Percentiles rank a stretch among this genome's conserved stretches.
These are phyloP conservation scores for Pristis pectinata DNA, from an alignment of 2,797 vertebrate species.

Conservation along the genomic window DNA sequence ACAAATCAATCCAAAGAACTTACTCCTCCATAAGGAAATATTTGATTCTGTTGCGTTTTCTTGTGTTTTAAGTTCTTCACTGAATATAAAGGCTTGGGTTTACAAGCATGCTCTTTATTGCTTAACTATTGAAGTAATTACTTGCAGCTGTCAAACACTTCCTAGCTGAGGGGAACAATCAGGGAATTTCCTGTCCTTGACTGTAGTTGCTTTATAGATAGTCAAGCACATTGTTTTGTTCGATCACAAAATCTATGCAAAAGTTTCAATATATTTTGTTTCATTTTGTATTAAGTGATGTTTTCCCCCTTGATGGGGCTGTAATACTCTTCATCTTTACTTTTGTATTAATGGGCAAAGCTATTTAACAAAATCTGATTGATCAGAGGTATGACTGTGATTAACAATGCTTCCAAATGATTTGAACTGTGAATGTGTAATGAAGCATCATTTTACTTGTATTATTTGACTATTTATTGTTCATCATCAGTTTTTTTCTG, in stretches of 20 bases:
- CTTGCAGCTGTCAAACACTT: slow-evolving; percentile 14
- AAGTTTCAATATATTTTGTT: background rate
- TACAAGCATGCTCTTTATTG: background rate
- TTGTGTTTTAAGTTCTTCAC: background rate
- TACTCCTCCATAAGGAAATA: background rate
- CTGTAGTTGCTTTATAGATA: background rate
- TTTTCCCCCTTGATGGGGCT: no score
- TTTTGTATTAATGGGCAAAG: background rate
- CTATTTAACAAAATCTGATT: background rate
- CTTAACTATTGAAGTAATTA: background rate
- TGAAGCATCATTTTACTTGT: background rate
- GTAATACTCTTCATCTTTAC: background rate
- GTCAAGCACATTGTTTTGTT: background rate
- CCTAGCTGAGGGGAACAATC: background rate
- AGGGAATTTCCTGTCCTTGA: background rate
- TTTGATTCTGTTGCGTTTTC: background rate
- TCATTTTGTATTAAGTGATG: background rate
- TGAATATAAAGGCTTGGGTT: background rate
- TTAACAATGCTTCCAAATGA: background rate
- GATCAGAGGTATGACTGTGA: background rate
- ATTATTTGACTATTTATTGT: background rate
- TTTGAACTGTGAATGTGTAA: background rate
- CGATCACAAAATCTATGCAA: background rate
- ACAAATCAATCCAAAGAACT: background rate
- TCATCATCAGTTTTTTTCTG: background rate